Percentiles rank a stretch among this genome's conserved stretches.
Evolutionary conservation across 1,140 invertebrate genomes (phyloP).

Genomic region (Harlomillsia oculata): DNA sequence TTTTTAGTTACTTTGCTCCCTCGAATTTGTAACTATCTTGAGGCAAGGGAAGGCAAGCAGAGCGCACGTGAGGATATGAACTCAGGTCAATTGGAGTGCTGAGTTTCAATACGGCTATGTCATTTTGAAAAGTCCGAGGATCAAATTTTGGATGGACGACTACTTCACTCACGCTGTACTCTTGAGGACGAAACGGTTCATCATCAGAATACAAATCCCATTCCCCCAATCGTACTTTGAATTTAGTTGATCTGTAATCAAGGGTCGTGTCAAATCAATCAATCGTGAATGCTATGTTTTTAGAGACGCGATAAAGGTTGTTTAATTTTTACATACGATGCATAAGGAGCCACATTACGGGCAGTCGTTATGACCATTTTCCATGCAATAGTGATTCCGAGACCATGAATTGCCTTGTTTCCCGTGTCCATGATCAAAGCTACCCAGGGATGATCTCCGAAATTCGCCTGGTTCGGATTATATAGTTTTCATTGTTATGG

Average conservation of each 20-base stretch:
- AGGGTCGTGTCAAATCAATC: neutral
- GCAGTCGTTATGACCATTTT: slow-evolving; percentile 26
- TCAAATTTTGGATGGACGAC: slow-evolving; percentile 56
- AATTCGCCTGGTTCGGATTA: slow-evolving; percentile 27
- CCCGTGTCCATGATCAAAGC: slow-evolving; percentile 30
- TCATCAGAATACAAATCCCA: slow-evolving; percentile 51
- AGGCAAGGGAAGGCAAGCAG: slow-evolving; percentile 54
- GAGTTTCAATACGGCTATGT: slow-evolving; percentile 58
- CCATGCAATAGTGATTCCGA: slow-evolving; percentile 25
- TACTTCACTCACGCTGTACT: slow-evolving; percentile 48
- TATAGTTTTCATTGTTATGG: neutral
- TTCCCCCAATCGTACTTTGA: slow-evolving; percentile 58
- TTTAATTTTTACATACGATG: no score
- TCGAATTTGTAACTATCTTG: slow-evolving; percentile 15
- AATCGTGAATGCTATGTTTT: neutral
- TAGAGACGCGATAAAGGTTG: neutral
- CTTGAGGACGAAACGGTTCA: slow-evolving; percentile 52
- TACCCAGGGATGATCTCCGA: slow-evolving; percentile 33
- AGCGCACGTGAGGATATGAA: slow-evolving; percentile 55
- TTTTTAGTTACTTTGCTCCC: slow-evolving; percentile 14
- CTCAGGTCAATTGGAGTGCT: slow-evolving; percentile 48
- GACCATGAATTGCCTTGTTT: slow-evolving; percentile 27
- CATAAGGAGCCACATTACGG: slow-evolving; percentile 8
- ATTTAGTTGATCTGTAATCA: slow-evolving; percentile 34
- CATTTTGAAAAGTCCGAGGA: slow-evolving; percentile 52